Evolutionary conservation across 2,113 vertebrate genomes (phyloP), one percentile per base, ranked within the genome.

Genomic region (Actenoides lindsayi): DNA sequence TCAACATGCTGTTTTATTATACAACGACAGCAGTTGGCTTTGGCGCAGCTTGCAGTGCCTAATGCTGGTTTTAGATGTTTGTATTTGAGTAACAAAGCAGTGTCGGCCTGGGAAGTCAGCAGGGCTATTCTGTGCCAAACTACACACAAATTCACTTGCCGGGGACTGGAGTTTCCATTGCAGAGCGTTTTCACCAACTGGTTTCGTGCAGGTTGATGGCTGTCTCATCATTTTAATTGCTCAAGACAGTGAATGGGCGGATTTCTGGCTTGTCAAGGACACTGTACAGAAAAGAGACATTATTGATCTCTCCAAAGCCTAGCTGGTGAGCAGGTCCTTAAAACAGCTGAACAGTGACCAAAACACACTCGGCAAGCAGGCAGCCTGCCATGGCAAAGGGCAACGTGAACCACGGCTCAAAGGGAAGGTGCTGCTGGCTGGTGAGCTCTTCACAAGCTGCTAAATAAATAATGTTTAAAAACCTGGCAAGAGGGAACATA

Each of bases 41-140:
- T 95, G 97, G 97, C 94, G 90, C 28, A 0, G 56, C 68, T 91
- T 31, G 4, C 93, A 37, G 83, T 17, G 75, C 94, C 93, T 96
- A 93, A 90, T n/a, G 92, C 94, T 93, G 91, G 87, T 51, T 94
- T 97, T 89, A 90, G 85, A 96, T 82, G 96, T 96, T 96, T 95
- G 78, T 79, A 60, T 95, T 96, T 92, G 92, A 96, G 95, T 68
- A 97, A 97, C 96, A 97, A 96, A 96, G 96, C 95, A 87, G 90
- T 44, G 73, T 71, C 11, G 33, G 39, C 83, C 65, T 79, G 83
- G 85, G 69, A 90, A 97, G 89, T 67, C 93, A 89, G 85, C 82
- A 85, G 91, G 85, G 88, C 78, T 94, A 83, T 42, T 96, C 84
- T 94, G 60, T 87, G 94, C 96, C 94, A 95, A 96, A 39, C 73